Evolutionary conservation across 2,888 invertebrate species (phyloP).

Genomic region (Orchesellides sinensis): DNA sequence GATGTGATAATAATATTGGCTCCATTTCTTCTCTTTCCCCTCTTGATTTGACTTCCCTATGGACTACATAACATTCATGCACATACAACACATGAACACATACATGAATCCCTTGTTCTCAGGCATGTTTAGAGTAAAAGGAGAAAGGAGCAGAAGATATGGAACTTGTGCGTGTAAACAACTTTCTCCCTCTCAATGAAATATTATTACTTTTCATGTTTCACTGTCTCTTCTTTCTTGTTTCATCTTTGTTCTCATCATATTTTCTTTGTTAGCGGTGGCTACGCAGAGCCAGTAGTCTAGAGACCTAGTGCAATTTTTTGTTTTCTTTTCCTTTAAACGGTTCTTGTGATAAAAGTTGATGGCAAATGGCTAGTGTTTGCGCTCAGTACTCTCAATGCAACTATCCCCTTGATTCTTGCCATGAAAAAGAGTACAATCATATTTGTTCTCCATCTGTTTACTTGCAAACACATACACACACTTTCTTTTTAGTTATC

Average conservation of each 20-base stretch:
- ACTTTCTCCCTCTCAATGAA: slow-evolving; percentile 28
- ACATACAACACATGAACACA: no score
- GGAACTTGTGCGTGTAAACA: slow-evolving; percentile 29
- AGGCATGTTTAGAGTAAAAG: neutral
- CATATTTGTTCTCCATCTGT: neutral
- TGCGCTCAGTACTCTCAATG: neutral
- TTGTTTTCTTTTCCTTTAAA: neutral
- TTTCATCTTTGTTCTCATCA: neutral
- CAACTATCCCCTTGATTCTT: neutral
- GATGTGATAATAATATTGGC: slow-evolving; percentile 30
- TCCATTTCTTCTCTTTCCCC: slow-evolving; percentile 26
- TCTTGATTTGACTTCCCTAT: slow-evolving; percentile 1
- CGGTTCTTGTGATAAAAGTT: neutral
- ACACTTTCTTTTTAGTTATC: neutral
- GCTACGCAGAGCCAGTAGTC: neutral
- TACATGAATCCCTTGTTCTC: no score
- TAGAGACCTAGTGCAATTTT: neutral
- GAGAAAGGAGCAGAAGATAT: neutral
- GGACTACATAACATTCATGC: no score
- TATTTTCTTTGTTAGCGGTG: no score
- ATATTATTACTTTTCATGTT: slow-evolving; percentile 28
- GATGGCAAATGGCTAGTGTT: neutral
- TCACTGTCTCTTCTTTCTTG: slow-evolving; percentile 1
- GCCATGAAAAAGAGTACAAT: neutral
- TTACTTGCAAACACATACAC: neutral